Base-by-base conservation (phyloP, 1,140 invertebrate genomes). In the Microplitis mediator region DNA sequence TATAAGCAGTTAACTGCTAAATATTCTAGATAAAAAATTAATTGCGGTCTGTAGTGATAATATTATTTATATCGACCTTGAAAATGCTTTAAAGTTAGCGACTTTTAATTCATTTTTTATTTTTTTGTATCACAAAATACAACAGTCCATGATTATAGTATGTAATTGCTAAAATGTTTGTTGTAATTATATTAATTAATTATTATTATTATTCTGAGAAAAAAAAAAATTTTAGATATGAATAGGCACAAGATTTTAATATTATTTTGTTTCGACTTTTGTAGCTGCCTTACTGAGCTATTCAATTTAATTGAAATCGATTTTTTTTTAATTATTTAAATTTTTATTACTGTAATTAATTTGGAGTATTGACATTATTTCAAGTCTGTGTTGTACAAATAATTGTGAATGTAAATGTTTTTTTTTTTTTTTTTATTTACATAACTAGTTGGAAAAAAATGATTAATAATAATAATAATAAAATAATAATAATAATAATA, bases 391-490 rank as follows among this genome's bases (percentile, higher is more conserved):
- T 84, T 67, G 79, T 82, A 79, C 78, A 83, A 79, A 80, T 81
- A 80, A 75, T 80, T 69, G 79, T 82, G 81, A 84, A 84, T 84
- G 82, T 84, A 84, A 84, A 82, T 45, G 39, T 45, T 45, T 45
- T 45, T 45, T 39, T 39, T 39, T 39, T 39, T 45, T 45, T 45
- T 45, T 6, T 83, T 85, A 85, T 85, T 83, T 85, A 85, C 83
- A 84, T 74, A 85, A 82, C 81, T 85, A 85, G 76, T 83, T 77
- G 75, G 77, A 82, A 83, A 76, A 79, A 77, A 78, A 74, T 56
- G 74, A 75, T 73, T 74, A 70, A 75, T 16, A 23, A 23, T 52
- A 72, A 34, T 16, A 61, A 70, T 66, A 34, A 52, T 36, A 50
- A 60, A 50, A 60, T 35, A 77, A 69, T 74, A 78, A 78, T 74